These are phyloP conservation scores for Dromaius novaehollandiae DNA, from an alignment of 2,113 vertebrate genomes.

Conservation along the genomic window DNA sequence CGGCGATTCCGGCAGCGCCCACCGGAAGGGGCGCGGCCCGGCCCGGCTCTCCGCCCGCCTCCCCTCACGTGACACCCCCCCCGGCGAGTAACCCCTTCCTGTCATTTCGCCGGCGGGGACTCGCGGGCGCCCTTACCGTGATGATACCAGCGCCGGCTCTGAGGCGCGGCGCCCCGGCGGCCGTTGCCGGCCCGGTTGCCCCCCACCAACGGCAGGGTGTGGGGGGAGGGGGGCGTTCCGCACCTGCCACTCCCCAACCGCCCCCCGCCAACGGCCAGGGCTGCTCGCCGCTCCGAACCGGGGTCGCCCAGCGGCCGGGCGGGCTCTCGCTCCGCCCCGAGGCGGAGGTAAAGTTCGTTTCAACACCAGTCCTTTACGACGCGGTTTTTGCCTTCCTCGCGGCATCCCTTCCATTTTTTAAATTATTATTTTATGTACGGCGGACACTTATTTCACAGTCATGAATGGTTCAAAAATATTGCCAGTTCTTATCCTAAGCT, in stretches of 20 bases:
- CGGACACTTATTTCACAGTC: accelerated
- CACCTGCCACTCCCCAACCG: too few relatives aligned
- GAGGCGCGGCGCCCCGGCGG: too few relatives aligned
- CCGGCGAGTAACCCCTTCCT: neutral
- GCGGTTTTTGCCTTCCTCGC: too few relatives aligned
- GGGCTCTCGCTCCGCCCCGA: neutral
- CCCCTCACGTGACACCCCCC: neutral
- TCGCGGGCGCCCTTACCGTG: neutral
- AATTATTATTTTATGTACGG: accelerated
- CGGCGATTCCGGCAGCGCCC: neutral
- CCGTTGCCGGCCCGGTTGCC: too few relatives aligned
- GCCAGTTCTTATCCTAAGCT: accelerated
- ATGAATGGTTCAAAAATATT: accelerated
- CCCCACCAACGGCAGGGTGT: too few relatives aligned
- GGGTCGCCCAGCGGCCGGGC: accelerated
- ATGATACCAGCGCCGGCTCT: neutral
- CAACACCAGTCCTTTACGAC: neutral
- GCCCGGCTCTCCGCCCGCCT: neutral
- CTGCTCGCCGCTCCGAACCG: neutral
- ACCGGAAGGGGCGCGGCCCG: neutral
- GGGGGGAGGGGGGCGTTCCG: too few relatives aligned
- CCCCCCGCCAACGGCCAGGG: too few relatives aligned
- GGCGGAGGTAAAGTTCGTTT: accelerated
- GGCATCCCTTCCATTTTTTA: too few relatives aligned
- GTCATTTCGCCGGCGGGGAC: too few relatives aligned